A percentile compares a stretch with the other conserved stretches of the same genome.
Evolutionary conservation across 2,113 vertebrate genomes (phyloP).

Genomic region (Eubucco bourcierii): DNA sequence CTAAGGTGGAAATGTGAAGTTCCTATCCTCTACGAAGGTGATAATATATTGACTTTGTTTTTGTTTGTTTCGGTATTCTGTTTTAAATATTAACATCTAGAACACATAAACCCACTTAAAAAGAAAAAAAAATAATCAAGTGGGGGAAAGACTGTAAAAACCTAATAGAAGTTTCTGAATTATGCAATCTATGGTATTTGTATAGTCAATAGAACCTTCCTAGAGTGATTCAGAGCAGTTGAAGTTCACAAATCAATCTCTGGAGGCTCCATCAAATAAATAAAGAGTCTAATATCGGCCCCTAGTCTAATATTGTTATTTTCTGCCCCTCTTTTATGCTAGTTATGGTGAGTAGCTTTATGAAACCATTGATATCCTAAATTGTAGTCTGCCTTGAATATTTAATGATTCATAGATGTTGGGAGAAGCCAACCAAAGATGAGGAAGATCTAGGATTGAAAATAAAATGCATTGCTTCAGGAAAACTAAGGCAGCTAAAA

Average conservation of each 20-base stretch:
- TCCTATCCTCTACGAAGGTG: background rate
- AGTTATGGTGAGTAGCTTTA: background rate
- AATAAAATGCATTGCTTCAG: background rate
- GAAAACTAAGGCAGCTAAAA: background rate
- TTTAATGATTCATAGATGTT: background rate
- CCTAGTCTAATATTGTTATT: background rate
- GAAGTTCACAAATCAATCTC: background rate
- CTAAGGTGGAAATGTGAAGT: background rate
- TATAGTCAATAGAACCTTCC: background rate
- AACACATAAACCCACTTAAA: background rate
- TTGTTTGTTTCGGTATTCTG: no score
- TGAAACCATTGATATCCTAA: background rate
- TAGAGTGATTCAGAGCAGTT: background rate
- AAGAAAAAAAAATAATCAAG: rapidly evolving
- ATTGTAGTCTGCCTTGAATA: background rate
- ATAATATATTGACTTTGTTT: background rate
- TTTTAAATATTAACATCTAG: background rate
- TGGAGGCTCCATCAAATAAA: background rate
- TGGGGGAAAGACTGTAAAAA: background rate
- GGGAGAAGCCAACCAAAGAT: background rate
- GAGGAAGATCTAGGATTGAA: background rate
- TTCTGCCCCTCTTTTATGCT: background rate
- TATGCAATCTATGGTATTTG: background rate
- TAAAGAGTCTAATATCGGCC: background rate
- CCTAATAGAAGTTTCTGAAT: background rate